Base-by-base conservation (phyloP, 2,797 vertebrate genomes). In the Nasua narica region DNA sequence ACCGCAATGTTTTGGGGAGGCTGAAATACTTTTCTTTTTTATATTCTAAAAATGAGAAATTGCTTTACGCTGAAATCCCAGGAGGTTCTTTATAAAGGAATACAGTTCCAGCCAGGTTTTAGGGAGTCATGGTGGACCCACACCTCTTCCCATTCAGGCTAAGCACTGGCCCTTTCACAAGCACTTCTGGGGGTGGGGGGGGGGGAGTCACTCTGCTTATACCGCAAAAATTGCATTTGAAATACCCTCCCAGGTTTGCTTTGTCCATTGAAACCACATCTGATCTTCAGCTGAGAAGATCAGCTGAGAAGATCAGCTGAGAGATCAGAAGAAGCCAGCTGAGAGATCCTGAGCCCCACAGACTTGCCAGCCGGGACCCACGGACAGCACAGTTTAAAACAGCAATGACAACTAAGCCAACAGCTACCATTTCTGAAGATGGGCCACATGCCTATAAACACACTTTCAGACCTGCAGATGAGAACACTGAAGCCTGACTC, bases 1-100 rank as follows among this genome's bases (percentile, higher is more conserved):
- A 95, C 43, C 79, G 96, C 77, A 60, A 52, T 81, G 87, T 96
- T 97, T 93, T 60, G 60, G 91, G 88, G 35, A 88, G 2, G 21
- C 25, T 32, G 62, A 94, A 92, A 72, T 62, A 8, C 4, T 52
- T 86, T 58, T 21, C 6, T 11, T 56, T 52, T 43, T 85, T 65
- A 16, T 0, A 58, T 89, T 70, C 25, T 87, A 37, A 94, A 86
- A 90, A 40, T 0, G 43, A 90, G 37, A 2, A n/a, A 15, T 19
- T 35, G 25, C 23, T 67, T 86, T 56, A 29, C 40, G 35, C 43
- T 89, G 74, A 86, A 82, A 58, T 90, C 37, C 35, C 48, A 85
- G 43, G 50, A 67, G 9, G 12, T 60, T 50, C n/a, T 91, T 29
- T 58, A 65, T 18, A 67, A 46, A 37, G 10, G 12, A 5, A 14